Base-by-base conservation (phyloP, 2,797 vertebrate genomes). In the Triplophysa yarkandensis region DNA sequence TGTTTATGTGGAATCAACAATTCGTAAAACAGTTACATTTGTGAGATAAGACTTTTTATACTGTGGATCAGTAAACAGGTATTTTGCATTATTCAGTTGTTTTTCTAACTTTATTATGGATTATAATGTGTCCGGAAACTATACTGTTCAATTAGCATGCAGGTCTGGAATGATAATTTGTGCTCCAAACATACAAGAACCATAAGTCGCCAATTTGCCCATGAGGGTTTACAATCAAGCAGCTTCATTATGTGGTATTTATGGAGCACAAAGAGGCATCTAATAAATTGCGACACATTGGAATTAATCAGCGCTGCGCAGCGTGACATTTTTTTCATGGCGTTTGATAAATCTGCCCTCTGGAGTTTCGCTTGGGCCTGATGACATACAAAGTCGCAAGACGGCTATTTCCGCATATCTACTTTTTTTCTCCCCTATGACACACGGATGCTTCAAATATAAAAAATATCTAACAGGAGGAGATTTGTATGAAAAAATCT, bases 401-500 rank as follows among this genome's bases (percentile, higher is more conserved):
- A 43, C 77, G 68, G 62, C 46, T 78, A 84, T 82, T 81, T 74
- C 66, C 79, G 77, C 69, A 64, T 60, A 76, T 13, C 30, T 39
- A 44, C 50, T 39, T 8, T 75, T 75, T 79, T 80, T 79, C 55
- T 73, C 77, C 69, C 85, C 67, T 62, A 66, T 79, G 71, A 81
- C 73, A 80, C 71, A 76, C 71, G 21, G 78, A 55, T 76, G 82
- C 82, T 84, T 84, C 81, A 86, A 84, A 88, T 80, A 87, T 86
- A 82, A 89, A 86, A 83, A 88, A 89, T 85, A 81, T 83, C 78
- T 63, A 84, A 85, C 80, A 74, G 72, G 83, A 82, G 77, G 67
- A 80, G 88, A 89, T 89, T 88, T 88, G 84, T 88, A 85, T 85
- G 80, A 88, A 88, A 87, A 85, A 80, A 81, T 87, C 83, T 81